Percentiles rank a stretch among this genome's conserved stretches.
phyloP scores from a whole-genome alignment of 1,140 invertebrate genomes.

The Calosoma granatense region DNA sequence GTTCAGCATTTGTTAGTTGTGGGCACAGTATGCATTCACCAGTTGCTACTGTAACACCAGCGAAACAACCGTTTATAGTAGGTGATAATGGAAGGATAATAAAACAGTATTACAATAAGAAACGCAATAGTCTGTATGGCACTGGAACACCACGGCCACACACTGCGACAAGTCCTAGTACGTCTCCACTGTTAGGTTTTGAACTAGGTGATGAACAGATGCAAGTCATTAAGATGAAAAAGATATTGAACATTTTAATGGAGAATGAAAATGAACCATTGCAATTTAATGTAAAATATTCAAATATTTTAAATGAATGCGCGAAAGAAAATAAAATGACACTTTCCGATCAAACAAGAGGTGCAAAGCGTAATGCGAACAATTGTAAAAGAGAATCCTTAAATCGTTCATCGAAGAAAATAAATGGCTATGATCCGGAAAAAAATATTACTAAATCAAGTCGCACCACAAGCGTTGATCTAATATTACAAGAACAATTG shows the following conservation, averaged over 20 bases:
- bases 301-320: too few species aligned
- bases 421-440: not conserved
- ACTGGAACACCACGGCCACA: not conserved
- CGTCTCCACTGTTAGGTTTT: not conserved
- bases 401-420: not conserved
- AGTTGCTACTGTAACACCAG: not conserved
- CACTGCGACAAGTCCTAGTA: not conserved
- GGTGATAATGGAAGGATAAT: not conserved
- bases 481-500: not conserved
- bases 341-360: not conserved
- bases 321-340: too few species aligned
- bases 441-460: not conserved
- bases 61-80: not conserved
- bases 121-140: not conserved
- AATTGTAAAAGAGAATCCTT: not conserved
- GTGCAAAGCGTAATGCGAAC: not conserved
- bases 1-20: not conserved
- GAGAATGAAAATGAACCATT: too few species aligned
- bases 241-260: not conserved
- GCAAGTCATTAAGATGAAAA: not conserved
- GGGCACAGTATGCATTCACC: not conserved
- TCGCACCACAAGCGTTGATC: not conserved
- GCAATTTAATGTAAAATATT: too few species aligned
- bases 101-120: slow-evolving; percentile 2
- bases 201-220: not conserved